Base-by-base conservation (phyloP, 37 sponge, comb jelly and placozoan species). In the Lycopodina hypogea region DNA sequence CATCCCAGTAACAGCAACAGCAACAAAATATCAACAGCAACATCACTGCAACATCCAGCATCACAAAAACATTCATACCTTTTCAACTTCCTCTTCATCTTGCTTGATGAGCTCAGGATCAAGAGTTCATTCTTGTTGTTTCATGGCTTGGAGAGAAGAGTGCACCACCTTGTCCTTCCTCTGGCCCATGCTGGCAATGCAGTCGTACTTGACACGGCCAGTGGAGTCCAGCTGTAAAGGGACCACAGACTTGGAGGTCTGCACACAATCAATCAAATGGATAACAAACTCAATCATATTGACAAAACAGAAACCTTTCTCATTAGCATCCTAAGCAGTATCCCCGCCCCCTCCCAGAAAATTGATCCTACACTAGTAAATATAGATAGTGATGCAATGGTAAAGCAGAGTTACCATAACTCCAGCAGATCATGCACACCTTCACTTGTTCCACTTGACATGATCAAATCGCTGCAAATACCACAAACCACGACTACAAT, bases 31-130 rank as follows among this genome's bases (percentile, higher is more conserved):
- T n/a, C n/a, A n/a, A n/a, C n/a, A n/a, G n/a, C n/a, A n/a, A n/a
- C n/a, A n/a, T n/a, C n/a, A n/a, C n/a, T n/a, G n/a, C n/a, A n/a
- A n/a, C n/a, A n/a, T n/a, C n/a, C n/a, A n/a, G n/a, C n/a, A n/a
- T n/a, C n/a, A n/a, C n/a, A n/a, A n/a, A n/a, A n/a, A n/a, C n/a
- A n/a, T 9, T 45, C 57, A 4, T 26, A 92, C 93, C 76, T 96
- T 88, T 51, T 93, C 89, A n/a, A 98, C 75, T 75, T 95, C 96
- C 35, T 98, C 99, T n/a, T 98, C 96, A 72, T 88, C 94, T 18
- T 96, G 99, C 42, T 52, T 81, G 18, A 79, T 37, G 34, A 98
- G 82, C 26, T 86, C 84, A n/a, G n/a, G n/a, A 79, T 90, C 94
- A 66, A 62, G 83, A 6, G 86, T 83, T 28, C 80, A 77, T 28